Percentiles rank a stretch among this genome's conserved stretches.
phyloP scores from a whole-genome alignment of 2,113 vertebrate genomes.

The Mastomys coucha region DNA sequence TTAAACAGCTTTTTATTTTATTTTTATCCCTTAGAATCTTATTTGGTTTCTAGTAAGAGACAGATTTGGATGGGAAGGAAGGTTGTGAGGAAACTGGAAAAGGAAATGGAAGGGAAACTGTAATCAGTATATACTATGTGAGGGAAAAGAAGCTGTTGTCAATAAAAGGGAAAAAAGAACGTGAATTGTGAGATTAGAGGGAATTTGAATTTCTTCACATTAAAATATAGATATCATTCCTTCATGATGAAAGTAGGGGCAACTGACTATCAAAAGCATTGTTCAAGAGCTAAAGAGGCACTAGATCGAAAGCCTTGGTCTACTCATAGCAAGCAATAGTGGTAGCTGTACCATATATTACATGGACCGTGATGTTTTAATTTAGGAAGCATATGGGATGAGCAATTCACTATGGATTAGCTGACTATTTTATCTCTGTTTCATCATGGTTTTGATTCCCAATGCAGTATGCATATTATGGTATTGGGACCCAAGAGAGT shows the following conservation, averaged over 20 bases:
- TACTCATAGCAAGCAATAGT: background rate
- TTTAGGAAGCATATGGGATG: background rate
- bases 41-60: background rate
- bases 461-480: background rate
- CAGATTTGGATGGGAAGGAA: background rate
- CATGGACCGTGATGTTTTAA: background rate
- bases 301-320: background rate
- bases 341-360: background rate
- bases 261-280: background rate
- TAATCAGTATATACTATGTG: background rate
- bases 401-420: background rate
- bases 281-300: background rate
- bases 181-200: background rate
- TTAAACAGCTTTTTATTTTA: background rate
- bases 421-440: background rate
- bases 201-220: background rate
- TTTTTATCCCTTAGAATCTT: background rate
- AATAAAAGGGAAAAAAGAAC: background rate
- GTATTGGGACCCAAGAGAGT: background rate
- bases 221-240: background rate
- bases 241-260: background rate
- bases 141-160: background rate
- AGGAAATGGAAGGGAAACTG: fast-evolving
- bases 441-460: background rate
- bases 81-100: too few relatives aligned